Evolutionary conservation across 2,888 invertebrate genomes (phyloP), one percentile per base, ranked within the genome.

Genomic region (Troglohyphantes excavatus): DNA sequence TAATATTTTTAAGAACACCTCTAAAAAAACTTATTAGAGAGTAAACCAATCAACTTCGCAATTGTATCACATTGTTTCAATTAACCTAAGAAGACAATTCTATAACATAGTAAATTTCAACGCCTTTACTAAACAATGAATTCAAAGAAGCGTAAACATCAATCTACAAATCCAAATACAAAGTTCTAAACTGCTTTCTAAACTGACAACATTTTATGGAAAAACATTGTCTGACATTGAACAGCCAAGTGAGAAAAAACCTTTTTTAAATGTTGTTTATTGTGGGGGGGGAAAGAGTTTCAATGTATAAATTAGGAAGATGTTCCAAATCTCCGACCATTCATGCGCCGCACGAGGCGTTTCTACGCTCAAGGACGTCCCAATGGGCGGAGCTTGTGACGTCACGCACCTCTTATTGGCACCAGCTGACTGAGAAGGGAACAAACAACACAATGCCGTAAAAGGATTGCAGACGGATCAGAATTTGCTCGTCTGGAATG

Each of bases 291-390:
- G 61, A 76, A 63, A 86, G 79, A 61, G 63, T 65, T 72, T 86
- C 72, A 72, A 75, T 75, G 81, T 81, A 81, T 88, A 81, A 88
- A 88, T 88, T 88, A 88, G 81, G 87, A 88, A 88, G 87, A 88
- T 88, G 75, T 73, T 73, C 87, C 53, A 59, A 26, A 43, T 76
- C 65, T 68, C 75, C 82, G 29, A 89, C 82, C 88, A 89, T 89
- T 89, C 88, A 89, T 89, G 73, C 53, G 17, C n/a, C 13, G 29
- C 70, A 27, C 76, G 39, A 78, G 85, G 85, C 85, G 85, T 76
- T 39, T 76, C 83, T 65, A 27, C 23, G 19, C n/a, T 21, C 43
- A 70, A 70, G 27, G 78, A 68, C 68, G 23, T 39, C 85, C 59
- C 6, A 39, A 27, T 39, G 63, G 88, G 82, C 53, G 88, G 88